Evolutionary conservation across 2,888 invertebrate species (phyloP), one percentile per base, ranked within the genome.

Genomic region (Parnassius smintheus): DNA sequence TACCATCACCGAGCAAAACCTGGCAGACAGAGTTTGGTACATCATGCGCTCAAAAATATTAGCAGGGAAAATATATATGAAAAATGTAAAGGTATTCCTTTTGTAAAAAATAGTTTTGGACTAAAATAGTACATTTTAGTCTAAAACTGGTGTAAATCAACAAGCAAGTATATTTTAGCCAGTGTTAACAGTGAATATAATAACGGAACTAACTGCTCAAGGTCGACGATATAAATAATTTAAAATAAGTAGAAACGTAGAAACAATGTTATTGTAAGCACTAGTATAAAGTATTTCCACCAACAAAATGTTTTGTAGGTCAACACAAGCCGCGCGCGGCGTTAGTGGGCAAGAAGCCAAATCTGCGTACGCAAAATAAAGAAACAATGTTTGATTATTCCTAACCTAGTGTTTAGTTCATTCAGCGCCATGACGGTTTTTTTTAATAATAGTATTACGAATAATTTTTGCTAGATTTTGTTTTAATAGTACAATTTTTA

Each of bases 281-380:
- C 18, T 44, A 3, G 35, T 25, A 12, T 52, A 25, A 25, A 25
- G 25, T 25, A 25, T 52, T 52, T 25, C 7, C 11, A 44, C 44
- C 9, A 56, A 56, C 35, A 48, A 56, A 56, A 25, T n/a, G 9
- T 12, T 56, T 56, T 56, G 48, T 56, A 48, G 56, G 56, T 56
- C 48, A 48, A 12, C 9, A 4, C 54, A 11, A 10, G n/a, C 44
- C 44, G 54, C 51, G 22, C 54, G 48, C 48, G 48, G 49, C 56
- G n/a, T 41, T 56, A 56, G 56, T 48, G 56, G 56, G 56, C 56
- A 49, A 8, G 10, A n/a, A 35, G 56, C 56, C 56, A 56, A 49
- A 41, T 35, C 9, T 0, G 35, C 25, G 35, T 48, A 48, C n/a
- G n/a, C 25, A 35, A 35, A 56, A 25, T 13, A 41, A 55, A 41